A percentile compares a stretch with the other conserved stretches of the same genome.
These are phyloP conservation scores for Diplodus puntazzo DNA, from an alignment of 2,797 vertebrate genomes.

Conservation along the genomic window DNA sequence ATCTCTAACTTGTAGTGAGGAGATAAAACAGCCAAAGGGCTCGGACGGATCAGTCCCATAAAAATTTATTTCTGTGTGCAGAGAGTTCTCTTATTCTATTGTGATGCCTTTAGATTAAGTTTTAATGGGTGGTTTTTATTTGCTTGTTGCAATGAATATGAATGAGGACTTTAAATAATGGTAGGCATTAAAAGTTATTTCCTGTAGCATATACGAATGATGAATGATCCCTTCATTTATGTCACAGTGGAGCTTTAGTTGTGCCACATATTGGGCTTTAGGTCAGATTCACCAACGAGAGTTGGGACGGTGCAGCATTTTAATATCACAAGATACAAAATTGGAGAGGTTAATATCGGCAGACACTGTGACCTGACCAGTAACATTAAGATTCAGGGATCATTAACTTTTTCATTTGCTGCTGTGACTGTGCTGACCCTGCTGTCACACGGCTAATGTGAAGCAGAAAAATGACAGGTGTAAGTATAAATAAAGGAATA, in stretches of 20 bases:
- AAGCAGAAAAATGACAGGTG: too few species aligned
- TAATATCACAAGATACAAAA: background rate
- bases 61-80: constrained; percentile 9
- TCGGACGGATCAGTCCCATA: constrained; percentile 22
- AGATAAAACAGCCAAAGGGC: constrained; percentile 17
- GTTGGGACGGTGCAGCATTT: background rate
- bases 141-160: constrained; percentile 42
- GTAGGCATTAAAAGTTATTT: constrained; percentile 37
- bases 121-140: constrained; percentile 39
- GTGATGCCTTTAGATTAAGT: constrained; percentile 29
- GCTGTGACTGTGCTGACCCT: constrained; percentile 2
- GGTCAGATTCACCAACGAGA: background rate
- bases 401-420: constrained; percentile 12
- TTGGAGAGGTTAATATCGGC: background rate
- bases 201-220: constrained; percentile 29
- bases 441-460: background rate
- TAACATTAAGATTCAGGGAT: constrained; percentile 13
- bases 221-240: constrained; percentile 3
- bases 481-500: too few species aligned
- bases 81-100: constrained; percentile 11
- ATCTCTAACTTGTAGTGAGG: background rate
- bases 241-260: background rate
- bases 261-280: background rate
- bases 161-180: constrained; percentile 39
- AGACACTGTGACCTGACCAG: background rate